Evolutionary conservation across 2,113 vertebrate species (phyloP), one percentile per base, ranked within the genome.

Genomic region (Barnardius zonarius): DNA sequence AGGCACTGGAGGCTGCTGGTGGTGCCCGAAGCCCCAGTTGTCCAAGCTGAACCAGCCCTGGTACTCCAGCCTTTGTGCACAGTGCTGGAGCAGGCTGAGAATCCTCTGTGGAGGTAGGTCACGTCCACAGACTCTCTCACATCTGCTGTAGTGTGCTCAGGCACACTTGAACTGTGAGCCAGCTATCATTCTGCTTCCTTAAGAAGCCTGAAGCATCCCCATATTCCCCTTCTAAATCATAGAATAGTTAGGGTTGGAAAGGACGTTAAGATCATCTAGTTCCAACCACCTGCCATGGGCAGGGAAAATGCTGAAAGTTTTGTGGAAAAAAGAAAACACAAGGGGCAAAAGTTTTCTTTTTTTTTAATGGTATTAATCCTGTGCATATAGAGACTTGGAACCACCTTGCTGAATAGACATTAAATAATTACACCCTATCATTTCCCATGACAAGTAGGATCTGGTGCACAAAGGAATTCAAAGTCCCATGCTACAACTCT

Each of bases 61-160:
- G 5, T 66, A 41, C 6, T 43, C 3, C 6, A 70, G 27, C 33
- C 5, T 3, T 28, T 9, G 46, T 3, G 1, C 11, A 11, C 17
- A 49, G 57, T 2, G 0, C 9, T 22, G 28, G 39, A 35, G 27
- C 52, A 33, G 48, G 11, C 52, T 64, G 59, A 44, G 18, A 70
- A 19, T 28, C 61, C 17, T 48, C 13, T 1, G 0, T 59, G 33
- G 33, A 35, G 16, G 33, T 24, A 48, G 13, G 9, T 69, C 11
- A 1, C 0, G 0, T 51, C 33, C 13, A n/a, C 3, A 2, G 48
- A 13, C 8, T 37, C 19, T 78, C 30, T 68, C 48, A 37, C 16
- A 37, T n/a, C 25, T 83, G 20, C 31, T 54, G 6, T 14, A 13
- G 27, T 24, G 41, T 61, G 22, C 3, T 7, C 33, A 18, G 30